Evolutionary conservation across 2,113 vertebrate genomes (phyloP).

Genomic region (Erythrocercus mccallii): DNA sequence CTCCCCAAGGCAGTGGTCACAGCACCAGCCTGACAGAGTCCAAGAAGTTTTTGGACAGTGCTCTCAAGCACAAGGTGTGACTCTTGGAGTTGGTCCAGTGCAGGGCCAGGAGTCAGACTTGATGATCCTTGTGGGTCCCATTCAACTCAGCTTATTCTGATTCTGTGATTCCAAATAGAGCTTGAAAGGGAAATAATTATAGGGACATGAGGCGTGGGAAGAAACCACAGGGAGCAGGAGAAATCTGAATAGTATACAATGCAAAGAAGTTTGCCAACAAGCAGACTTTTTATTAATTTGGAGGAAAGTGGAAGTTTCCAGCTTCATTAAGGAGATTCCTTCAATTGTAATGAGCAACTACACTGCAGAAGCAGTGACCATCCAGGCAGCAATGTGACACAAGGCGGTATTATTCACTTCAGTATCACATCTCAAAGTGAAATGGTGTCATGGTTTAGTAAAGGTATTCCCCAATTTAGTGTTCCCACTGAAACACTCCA

Average conservation of each 20-base stretch:
- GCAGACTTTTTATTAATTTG: background rate
- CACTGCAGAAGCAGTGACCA: background rate
- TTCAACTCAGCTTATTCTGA: background rate
- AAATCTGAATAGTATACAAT: background rate
- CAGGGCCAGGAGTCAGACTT: background rate
- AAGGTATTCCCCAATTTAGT: background rate
- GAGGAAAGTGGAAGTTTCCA: background rate
- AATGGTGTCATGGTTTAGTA: background rate
- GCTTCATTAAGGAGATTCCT: background rate
- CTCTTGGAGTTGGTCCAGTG: background rate
- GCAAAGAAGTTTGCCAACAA: background rate
- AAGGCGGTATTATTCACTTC: background rate
- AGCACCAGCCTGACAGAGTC: background rate
- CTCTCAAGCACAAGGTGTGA: background rate
- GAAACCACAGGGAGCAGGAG: background rate
- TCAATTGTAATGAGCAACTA: background rate
- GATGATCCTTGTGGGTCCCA: background rate
- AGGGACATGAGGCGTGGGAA: background rate
- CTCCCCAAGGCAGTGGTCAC: background rate
- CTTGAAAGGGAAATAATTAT: background rate
- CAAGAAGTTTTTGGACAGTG: rapidly evolving
- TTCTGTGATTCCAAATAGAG: background rate
- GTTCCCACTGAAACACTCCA: background rate
- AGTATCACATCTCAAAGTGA: background rate
- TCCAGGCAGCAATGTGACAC: background rate